Evolutionary conservation across 2,113 vertebrate genomes (phyloP), one percentile per base, ranked within the genome.

Genomic region (Sinocyclocheilus rhinocerous): DNA sequence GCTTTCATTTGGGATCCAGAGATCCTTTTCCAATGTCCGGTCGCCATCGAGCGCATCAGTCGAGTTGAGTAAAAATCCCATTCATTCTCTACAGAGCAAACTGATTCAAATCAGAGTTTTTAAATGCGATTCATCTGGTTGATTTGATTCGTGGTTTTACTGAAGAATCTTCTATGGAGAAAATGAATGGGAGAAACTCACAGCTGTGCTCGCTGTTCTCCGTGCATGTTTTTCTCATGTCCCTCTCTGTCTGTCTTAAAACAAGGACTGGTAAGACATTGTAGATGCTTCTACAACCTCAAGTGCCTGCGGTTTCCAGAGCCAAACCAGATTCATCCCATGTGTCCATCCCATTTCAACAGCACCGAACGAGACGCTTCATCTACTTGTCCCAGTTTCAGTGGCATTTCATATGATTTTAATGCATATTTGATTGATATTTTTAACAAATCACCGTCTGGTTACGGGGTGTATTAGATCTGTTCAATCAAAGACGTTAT

Each of bases 221-320:
- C 6, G 76, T 2, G 33, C 22, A 5, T 61, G 26, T 29, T 2
- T 77, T 26, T 72, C 82, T 86, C 36, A 86, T 77, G 72, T 26
- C 13, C 55, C 10, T 81, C 75, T 87, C 65, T 86, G 24, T 86
- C 26, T 90, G 69, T 88, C 86, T 90, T 80, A 26, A 85, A 78
- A 88, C 69, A 90, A 90, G 89, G 89, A 61, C 83, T 78, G 78
- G 11, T 87, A 86, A 87, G 77, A 72, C 26, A 73, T 52, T 39
- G 20, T 63, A 80, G 67, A 55, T 33, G 81, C 39, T 24, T 72
- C 81, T 39, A 24, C 65, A 29, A 1, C 33, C 48, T 57, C 45
- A 12, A 67, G 79, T 67, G 59, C n/a, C 84, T 42, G 36, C 48
- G 6, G 4, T 57, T 29, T 29, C 33, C 55, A 85, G 33, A 13